phyloP scores from a whole-genome alignment of 2,797 vertebrate genomes.

The Yasuhikotakia modesta region DNA sequence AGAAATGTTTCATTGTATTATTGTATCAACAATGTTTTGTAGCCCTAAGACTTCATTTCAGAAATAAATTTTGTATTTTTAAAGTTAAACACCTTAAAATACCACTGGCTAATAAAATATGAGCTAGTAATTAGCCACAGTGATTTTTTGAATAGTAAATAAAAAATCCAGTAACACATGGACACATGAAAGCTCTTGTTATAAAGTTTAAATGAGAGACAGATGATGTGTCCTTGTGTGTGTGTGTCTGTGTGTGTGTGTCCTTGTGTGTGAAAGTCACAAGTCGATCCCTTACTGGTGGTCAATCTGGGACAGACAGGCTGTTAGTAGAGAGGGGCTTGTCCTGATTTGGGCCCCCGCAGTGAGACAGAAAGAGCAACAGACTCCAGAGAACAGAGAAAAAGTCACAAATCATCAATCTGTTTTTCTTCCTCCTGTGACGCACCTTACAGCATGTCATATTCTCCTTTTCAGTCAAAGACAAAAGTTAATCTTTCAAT shows the following conservation, averaged over 20 bases:
- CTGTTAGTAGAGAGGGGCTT: conserved; percentile 28
- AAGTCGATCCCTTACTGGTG: conserved; percentile 15
- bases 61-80: too few species aligned
- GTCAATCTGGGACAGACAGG: conserved; percentile 41
- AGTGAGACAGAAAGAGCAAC: conserved; percentile 23
- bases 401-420: conserved; percentile 38
- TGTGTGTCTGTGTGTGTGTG: background rate
- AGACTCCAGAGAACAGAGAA: conserved; percentile 23
- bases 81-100: too few species aligned
- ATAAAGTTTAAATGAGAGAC: background rate
- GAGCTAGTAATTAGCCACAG: background rate
- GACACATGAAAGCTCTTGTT: background rate
- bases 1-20: too few species aligned
- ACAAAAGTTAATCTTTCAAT: conserved; percentile 3
- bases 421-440: conserved; percentile 33
- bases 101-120: too few species aligned
- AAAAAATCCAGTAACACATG: background rate
- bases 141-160: background rate
- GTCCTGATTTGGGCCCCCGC: conserved; percentile 45
- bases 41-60: too few species aligned
- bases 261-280: conserved; percentile 19
- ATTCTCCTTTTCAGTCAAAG: conserved; percentile 20
- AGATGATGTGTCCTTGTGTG: conserved; percentile 2
- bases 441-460: conserved; percentile 23
- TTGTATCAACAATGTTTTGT: too few species aligned